A percentile compares a stretch with the other conserved stretches of the same genome.
Evolutionary conservation across 2,888 invertebrate genomes (phyloP).

Genomic region (Zaprionus bogoriensis): DNA sequence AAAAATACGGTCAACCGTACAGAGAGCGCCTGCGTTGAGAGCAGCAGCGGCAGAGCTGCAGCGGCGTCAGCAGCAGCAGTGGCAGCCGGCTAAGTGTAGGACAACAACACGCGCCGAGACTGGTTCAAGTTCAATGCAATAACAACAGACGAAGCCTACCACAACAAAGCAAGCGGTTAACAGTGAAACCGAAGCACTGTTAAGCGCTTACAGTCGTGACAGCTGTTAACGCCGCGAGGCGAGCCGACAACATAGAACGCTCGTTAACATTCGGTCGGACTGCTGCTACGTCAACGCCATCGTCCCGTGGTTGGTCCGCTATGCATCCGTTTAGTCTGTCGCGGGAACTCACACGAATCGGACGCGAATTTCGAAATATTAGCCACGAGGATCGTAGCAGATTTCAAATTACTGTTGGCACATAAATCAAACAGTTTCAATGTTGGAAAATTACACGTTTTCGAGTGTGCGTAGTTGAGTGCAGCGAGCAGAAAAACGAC

Average conservation of each 20-base stretch:
- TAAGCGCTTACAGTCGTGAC: conserved; percentile 1
- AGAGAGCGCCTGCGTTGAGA: conserved; percentile 27
- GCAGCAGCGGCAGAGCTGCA: conserved; percentile 20
- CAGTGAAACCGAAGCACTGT: conserved; percentile 26
- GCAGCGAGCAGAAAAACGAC: background rate
- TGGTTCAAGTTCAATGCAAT: conserved; percentile 75
- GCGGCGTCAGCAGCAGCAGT: conserved; percentile 11
- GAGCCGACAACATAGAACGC: background rate
- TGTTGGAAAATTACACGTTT: background rate
- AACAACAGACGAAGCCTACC: conserved; percentile 42
- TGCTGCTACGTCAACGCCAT: conserved; percentile 14
- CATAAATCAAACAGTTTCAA: conserved; percentile 10
- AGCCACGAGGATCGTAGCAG: conserved; percentile 9
- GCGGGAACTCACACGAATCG: conserved; percentile 60
- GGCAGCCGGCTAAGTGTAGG: conserved; percentile 43
- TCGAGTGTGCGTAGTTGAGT: background rate
- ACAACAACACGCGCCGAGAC: conserved; percentile 19
- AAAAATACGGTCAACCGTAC: conserved; percentile 6
- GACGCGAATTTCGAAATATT: conserved; percentile 26
- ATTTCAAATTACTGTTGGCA: conserved; percentile 1
- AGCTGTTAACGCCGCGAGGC: background rate
- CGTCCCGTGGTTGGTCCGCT: background rate
- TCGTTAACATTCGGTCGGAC: conserved; percentile 36
- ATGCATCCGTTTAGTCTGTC: conserved; percentile 51
- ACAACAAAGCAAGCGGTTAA: conserved; percentile 36